These are phyloP conservation scores for Miltochrista miniata DNA, from an alignment of 2,888 invertebrate species.

Conservation along the genomic window DNA sequence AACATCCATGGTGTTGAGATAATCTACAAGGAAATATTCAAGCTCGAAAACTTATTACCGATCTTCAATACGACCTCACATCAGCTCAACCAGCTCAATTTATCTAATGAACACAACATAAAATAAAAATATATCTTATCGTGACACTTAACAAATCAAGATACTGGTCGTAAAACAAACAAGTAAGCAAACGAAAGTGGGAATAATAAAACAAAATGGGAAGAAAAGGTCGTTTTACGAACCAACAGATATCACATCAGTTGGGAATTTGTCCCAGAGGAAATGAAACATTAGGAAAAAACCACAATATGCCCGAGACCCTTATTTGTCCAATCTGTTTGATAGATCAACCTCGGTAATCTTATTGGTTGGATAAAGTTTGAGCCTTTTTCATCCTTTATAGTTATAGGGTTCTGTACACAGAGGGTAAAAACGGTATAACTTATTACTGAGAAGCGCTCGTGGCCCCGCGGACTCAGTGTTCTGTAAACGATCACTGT, in stretches of 20 bases:
- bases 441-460: too few species aligned
- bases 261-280: conserved; percentile 20
- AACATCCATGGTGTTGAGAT: too few species aligned
- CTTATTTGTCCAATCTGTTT: conserved; percentile 21
- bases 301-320: conserved; percentile 7
- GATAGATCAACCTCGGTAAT: conserved; percentile 6
- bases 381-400: background rate
- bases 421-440: too few species aligned
- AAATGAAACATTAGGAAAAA: conserved; percentile 29
- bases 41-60: too few species aligned
- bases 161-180: conserved; percentile 3
- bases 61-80: too few species aligned
- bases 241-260: conserved; percentile 33
- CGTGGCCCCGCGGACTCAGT: too few species aligned
- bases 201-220: conserved; percentile 9
- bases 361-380: background rate
- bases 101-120: background rate
- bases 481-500: too few species aligned
- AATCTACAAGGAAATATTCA: too few species aligned
- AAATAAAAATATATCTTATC: background rate
- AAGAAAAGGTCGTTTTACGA: conserved; percentile 18
- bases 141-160: background rate
- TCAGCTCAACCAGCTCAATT: too few species aligned
- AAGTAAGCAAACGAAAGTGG: conserved; percentile 20
- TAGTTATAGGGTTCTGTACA: too few species aligned